A percentile compares a stretch with the other conserved stretches of the same genome.
phyloP scores from a whole-genome alignment of 2,888 invertebrate genomes.

The Nemurella pictetii region DNA sequence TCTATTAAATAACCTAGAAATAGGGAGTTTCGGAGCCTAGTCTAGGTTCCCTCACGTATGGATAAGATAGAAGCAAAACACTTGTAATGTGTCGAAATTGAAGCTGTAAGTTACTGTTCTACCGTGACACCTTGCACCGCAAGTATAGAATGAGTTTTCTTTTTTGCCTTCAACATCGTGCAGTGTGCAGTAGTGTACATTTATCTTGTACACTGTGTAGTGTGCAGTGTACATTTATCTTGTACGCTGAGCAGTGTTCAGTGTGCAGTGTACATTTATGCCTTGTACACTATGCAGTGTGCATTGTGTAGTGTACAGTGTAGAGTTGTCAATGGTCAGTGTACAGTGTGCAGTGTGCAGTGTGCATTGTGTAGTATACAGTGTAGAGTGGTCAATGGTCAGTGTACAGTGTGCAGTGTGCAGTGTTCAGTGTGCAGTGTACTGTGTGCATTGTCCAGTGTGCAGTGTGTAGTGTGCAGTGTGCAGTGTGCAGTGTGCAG shows the following conservation, averaged over 20 bases:
- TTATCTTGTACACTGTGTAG: neutral
- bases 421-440: no score
- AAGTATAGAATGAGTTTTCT: neutral
- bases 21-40: neutral
- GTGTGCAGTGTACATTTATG: neutral
- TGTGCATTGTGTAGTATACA: no score
- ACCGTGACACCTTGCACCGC: neutral
- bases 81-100: constrained; percentile 11
- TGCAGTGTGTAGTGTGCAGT: no score
- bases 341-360: no score
- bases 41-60: neutral
- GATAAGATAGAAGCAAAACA: neutral
- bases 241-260: neutral
- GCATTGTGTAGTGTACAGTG: no score
- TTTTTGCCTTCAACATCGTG: no score
- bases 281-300: neutral
- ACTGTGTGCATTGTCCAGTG: no score
- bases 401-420: no score
- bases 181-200: no score
- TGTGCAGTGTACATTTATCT: neutral
- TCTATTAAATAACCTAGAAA: constrained; percentile 7
- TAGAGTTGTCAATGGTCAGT: no score
- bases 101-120: neutral
- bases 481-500: no score
- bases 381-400: no score